A percentile compares a stretch with the other conserved stretches of the same genome.
Conservation (phyloP, 2,888 invertebrate genomes). For the Druceiella hillmani region DNA sequence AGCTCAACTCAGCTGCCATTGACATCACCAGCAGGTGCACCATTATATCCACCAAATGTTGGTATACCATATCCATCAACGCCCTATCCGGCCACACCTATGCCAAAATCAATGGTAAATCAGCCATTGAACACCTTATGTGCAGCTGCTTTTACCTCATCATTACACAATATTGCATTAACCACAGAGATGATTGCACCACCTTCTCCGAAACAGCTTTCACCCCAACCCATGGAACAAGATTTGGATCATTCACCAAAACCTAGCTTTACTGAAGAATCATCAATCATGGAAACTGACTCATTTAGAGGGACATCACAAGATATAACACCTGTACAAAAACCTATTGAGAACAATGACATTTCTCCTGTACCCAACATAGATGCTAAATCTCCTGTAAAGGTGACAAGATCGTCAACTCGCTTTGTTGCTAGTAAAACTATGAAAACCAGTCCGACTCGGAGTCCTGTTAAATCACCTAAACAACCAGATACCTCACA, state of each 20-base stretch:
- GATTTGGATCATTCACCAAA: conserved; percentile 32
- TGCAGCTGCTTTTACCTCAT: conserved; percentile 74
- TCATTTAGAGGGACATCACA: background rate
- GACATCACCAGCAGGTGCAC: conserved; percentile 61
- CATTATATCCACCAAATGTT: conserved; percentile 57
- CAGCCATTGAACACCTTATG: conserved; percentile 52
- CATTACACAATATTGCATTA: conserved; percentile 75
- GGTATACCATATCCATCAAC: conserved; percentile 50
- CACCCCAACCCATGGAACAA: conserved; percentile 43
- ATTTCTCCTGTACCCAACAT: conserved; percentile 41
- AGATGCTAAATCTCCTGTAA: conserved; percentile 54
- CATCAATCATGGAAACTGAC: conserved; percentile 8
- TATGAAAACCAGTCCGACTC: no score
- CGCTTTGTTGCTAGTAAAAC: conserved; percentile 57
- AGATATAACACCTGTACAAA: conserved; percentile 3
- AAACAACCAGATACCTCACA: conserved; percentile 47
- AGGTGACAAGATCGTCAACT: conserved; percentile 55
- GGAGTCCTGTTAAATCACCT: conserved; percentile 65
- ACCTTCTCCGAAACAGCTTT: conserved; percentile 48
- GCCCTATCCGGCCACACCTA: conserved; percentile 45
- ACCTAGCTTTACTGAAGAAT: conserved; percentile 12
- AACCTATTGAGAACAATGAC: conserved; percentile 33
- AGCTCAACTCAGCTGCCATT: conserved; percentile 58
- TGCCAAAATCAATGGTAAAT: conserved; percentile 42
- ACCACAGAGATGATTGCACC: conserved; percentile 78